Evolutionary conservation across 1,140 invertebrate species (phyloP), one percentile per base, ranked within the genome.

Genomic region (Temnothorax curvispinosus): DNA sequence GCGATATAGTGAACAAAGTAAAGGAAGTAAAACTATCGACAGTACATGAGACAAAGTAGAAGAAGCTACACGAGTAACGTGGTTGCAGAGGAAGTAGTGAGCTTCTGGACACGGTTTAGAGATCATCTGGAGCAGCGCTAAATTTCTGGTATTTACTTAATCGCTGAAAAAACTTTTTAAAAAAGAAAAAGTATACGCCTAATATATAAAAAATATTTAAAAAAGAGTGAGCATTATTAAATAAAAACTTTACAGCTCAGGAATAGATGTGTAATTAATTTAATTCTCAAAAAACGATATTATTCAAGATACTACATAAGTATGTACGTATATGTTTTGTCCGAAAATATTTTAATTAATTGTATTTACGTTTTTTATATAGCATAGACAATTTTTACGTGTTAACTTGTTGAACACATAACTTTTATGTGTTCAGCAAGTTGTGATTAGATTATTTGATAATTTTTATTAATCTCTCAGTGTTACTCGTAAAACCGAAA

Each of bases 401-500:
- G 27, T 27, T 27, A 27, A 27, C 27, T 27, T 27, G 27, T 27
- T 27, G 27, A 27, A 27, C 27, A 27, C 35, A 67, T 38, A 27
- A 32, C 32, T 75, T 41, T 44, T 32, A 58, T 64, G 35, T 62
- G 0, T 71, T 18, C 2, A 72, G 50, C 3, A 41, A 69, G 6
- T 58, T 56, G 7, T 41, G 4, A 41, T 11, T 44, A 44, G 38
- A 44, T 21, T 44, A n/a, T 6, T 44, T 60, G 0, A 69, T 27
- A 27, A 0, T 1, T 32, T 44, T 47, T 13, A 41, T 78, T 76
- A 85, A 64, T 86, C 47, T 54, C 3, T 58, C 7, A 86, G 44
- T 6, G 75, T 38, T 8, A 92, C 32, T 64, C 86, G 77, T 2
- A 93, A 74, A 38, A 93, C 88, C 4, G 91, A 91, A 35, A 93